A percentile compares a stretch with the other conserved stretches of the same genome.
Evolutionary conservation across 2,113 vertebrate genomes (phyloP).

Genomic region (Peromyscus leucopus): DNA sequence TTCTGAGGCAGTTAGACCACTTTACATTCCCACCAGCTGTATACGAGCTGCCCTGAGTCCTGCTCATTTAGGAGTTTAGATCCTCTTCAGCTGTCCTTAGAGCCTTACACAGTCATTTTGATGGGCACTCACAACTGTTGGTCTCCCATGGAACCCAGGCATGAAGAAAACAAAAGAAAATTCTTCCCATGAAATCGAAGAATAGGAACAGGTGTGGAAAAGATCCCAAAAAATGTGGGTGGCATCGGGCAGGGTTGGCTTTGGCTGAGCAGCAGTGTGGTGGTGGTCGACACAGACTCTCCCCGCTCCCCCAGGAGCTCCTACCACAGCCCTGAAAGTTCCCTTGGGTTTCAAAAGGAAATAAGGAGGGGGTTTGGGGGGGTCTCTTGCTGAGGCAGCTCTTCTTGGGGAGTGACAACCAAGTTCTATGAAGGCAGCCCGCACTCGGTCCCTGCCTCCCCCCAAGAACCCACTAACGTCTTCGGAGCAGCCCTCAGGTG

Average conservation of each 20-base stretch:
- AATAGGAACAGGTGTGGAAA: constrained; percentile 51
- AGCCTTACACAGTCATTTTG: not conserved
- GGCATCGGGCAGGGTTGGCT: not conserved
- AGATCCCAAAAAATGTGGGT: not conserved
- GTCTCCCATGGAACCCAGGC: not conserved
- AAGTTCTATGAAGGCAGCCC: not conserved
- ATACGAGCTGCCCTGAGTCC: not conserved
- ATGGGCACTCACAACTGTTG: constrained; percentile 49
- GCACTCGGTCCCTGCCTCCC: not conserved
- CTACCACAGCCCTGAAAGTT: not conserved
- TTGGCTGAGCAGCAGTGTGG: not conserved
- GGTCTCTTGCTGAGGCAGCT: not conserved
- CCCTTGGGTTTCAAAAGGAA: not conserved
- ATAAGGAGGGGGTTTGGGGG: not conserved
- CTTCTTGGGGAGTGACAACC: not conserved
- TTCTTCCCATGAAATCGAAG: constrained; percentile 21
- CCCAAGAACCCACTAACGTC: not conserved
- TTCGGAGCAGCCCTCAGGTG: not conserved
- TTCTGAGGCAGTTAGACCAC: not conserved
- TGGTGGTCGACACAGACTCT: not conserved
- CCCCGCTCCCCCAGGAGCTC: not conserved
- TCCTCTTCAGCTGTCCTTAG: not conserved
- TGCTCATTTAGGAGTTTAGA: constrained; percentile 18
- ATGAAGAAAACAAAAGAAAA: constrained; percentile 28
- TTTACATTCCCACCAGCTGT: not conserved